Evolutionary conservation across 2,797 vertebrate genomes (phyloP).

Genomic region (Cheirogaleus major): DNA sequence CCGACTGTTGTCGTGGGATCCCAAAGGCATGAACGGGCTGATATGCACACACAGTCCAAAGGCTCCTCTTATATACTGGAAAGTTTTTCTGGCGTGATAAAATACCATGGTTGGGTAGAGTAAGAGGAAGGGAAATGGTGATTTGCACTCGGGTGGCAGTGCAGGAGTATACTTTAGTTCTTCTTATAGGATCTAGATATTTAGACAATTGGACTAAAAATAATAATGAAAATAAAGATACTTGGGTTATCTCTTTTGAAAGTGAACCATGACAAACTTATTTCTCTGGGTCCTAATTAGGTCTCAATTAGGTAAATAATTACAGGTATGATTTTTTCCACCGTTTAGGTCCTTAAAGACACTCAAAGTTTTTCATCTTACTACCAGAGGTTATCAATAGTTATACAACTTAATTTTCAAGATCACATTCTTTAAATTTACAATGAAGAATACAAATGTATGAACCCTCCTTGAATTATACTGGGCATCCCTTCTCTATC

Average conservation of each 20-base stretch:
- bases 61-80: neutral
- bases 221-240: neutral
- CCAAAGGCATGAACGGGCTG: neutral
- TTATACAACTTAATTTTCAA: neutral
- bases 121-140: conserved; percentile 10
- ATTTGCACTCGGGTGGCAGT: neutral
- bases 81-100: neutral
- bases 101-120: conserved; percentile 38
- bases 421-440: neutral
- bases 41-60: neutral
- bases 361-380: neutral
- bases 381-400: neutral
- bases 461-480: neutral
- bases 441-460: neutral
- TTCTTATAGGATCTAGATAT: neutral
- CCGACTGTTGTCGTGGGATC: neutral
- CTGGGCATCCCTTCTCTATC: neutral
- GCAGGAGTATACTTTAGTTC: neutral
- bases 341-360: neutral
- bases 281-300: neutral
- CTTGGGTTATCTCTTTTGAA: conserved; percentile 6
- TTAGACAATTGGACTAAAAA: neutral
- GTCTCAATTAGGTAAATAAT: neutral
- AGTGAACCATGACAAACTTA: neutral
- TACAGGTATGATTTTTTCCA: neutral